Base-by-base conservation (phyloP, 2,888 invertebrate genomes). In the Osmoderma eremita region DNA sequence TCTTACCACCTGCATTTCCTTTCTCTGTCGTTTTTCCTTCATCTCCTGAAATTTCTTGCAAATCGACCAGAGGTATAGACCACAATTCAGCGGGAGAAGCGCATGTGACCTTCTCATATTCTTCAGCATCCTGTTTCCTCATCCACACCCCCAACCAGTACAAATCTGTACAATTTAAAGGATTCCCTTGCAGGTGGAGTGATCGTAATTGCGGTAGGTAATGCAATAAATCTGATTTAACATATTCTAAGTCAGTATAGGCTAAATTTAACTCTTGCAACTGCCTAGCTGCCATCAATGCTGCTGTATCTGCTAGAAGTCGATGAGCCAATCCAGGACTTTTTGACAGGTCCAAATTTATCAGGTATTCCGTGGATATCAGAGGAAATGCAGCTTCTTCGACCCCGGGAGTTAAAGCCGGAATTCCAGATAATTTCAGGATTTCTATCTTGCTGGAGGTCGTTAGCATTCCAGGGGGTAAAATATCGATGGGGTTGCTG, bases 251-350 rank as follows among this genome's bases (percentile, higher is more conserved):
- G 69, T 85, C 85, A 68, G 87, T 86, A 71, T 84, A 81, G 72
- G 90, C 87, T 67, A 94, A 80, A 81, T 93, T 88, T 67, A 95
- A 82, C 73, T 88, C 87, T 75, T 89, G 87, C 50, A 94, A 83
- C 78, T 88, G 87, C 62, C 88, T 86, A 75, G 91, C 88, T 1
- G 91, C 91, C 20, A 90, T 89, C 69, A 92, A 81, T 5, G 90
- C 88, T 1, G 91, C 90, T 30, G 90, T 88, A 78, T 91, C 91
- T 50, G 88, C 87, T 71, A 94, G 83, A 66, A 91, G 83, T 78
- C 89, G 89, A 65, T 86, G 83, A 42, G 91, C 90, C 72, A 94
- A 85, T 68, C 87, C 87, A 0, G 90, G 88, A 78, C 93, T 94
- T 68, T 87, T 85, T 70, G 91, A 90, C 56, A 95, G 84, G 82